These are phyloP conservation scores for Drosophila siamana DNA, from an alignment of 2,888 invertebrate genomes.

Conservation along the genomic window DNA sequence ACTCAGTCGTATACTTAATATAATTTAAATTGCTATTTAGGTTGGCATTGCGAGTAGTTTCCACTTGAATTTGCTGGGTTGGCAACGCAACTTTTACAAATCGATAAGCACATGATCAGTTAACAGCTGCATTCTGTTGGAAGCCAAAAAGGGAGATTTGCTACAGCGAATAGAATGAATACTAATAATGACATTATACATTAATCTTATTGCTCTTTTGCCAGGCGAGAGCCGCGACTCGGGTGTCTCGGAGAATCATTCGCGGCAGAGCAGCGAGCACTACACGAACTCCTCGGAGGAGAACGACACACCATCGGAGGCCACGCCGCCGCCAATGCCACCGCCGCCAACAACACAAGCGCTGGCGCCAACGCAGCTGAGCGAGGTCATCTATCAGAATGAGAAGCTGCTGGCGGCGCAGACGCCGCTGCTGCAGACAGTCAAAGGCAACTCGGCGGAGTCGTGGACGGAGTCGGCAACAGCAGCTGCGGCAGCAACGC, in stretches of 20 bases:
- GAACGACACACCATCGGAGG: constrained; percentile 85
- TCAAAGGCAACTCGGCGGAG: constrained; percentile 81
- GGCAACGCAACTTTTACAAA: not conserved
- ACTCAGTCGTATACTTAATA: not conserved
- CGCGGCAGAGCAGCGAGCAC: constrained; percentile 93
- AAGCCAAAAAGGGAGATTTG: not conserved
- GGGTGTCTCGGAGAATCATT: constrained; percentile 91
- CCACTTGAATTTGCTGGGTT: not conserved
- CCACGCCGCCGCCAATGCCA: constrained; percentile 70
- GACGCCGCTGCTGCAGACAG: constrained; percentile 80
- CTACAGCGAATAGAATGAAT: not conserved
- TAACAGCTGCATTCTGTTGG: not conserved
- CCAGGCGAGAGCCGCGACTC: constrained; percentile 91
- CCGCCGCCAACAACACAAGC: constrained; percentile 48
- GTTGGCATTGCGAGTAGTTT: not conserved
- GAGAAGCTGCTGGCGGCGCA: constrained; percentile 74
- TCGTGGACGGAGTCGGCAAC: constrained; percentile 83
- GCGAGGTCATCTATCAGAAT: constrained; percentile 78
- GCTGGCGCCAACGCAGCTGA: constrained; percentile 27
- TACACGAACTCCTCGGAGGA: constrained; percentile 92
- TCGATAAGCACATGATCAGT: not conserved
- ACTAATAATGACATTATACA: no score
- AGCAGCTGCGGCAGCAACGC: constrained; percentile 83
- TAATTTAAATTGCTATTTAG: not conserved
- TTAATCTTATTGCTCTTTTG: not conserved